Evolutionary conservation across 2,888 invertebrate species (phyloP).

Genomic region (Scaptomyza flava): DNA sequence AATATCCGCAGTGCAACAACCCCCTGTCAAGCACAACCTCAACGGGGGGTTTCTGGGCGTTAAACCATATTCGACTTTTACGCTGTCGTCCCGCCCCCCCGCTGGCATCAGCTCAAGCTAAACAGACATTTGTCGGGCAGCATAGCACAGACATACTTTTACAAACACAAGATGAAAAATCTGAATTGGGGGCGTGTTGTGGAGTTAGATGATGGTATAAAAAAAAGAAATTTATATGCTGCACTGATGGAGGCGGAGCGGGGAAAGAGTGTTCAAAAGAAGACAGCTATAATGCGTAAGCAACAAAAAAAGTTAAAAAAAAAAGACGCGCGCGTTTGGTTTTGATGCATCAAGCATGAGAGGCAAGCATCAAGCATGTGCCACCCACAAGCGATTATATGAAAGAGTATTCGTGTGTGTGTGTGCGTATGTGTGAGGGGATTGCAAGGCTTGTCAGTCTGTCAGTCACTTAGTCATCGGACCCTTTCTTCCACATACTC

Average conservation of each 20-base stretch:
- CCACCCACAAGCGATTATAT: slow-evolving; percentile 20
- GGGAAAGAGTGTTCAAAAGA: not conserved
- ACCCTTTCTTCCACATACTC: not conserved
- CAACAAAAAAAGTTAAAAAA: slow-evolving; percentile 33
- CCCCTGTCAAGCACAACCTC: slow-evolving; percentile 18
- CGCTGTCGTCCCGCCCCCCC: not conserved
- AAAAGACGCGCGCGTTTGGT: slow-evolving; percentile 67
- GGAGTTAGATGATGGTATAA: slow-evolving; percentile 3
- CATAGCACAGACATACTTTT: slow-evolving; percentile 1
- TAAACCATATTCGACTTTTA: not conserved
- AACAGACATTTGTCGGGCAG: slow-evolving; percentile 60
- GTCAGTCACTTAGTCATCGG: slow-evolving; percentile 17
- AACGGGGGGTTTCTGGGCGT: too few relatives aligned
- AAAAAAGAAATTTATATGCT: not conserved
- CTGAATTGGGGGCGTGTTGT: not conserved
- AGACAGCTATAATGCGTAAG: slow-evolving; percentile 56
- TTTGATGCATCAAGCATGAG: slow-evolving; percentile 68
- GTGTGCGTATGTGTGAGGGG: slow-evolving; percentile 1
- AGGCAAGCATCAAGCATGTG: slow-evolving; percentile 23
- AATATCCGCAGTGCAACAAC: slow-evolving; percentile 62
- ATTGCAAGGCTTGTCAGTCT: slow-evolving; percentile 2
- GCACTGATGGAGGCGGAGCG: not conserved
- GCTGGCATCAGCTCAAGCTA: slow-evolving; percentile 4
- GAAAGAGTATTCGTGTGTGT: not conserved
- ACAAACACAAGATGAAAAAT: not conserved